Conservation (phyloP, 2,888 invertebrate genomes). For the Cyaniris semiargus region DNA sequence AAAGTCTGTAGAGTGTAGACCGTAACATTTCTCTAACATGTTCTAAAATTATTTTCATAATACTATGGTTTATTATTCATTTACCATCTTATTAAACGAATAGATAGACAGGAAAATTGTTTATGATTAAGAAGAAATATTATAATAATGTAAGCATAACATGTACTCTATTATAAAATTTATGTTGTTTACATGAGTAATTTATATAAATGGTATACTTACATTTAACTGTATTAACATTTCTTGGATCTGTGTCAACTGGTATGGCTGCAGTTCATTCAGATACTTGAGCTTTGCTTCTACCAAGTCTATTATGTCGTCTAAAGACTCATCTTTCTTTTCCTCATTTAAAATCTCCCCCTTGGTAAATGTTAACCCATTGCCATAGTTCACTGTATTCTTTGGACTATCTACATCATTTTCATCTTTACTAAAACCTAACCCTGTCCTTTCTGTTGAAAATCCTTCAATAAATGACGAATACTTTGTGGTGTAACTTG, state of each 20-base stretch:
- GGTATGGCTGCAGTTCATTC: slow-evolving; percentile 67
- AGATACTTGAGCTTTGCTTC: slow-evolving; percentile 78
- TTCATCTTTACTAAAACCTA: slow-evolving; percentile 68
- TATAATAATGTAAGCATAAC: too few species aligned
- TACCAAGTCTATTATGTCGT: slow-evolving; percentile 64
- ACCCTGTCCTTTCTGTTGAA: slow-evolving; percentile 69
- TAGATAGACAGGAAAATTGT: too few species aligned
- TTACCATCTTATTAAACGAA: too few species aligned
- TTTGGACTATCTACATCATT: slow-evolving; percentile 55
- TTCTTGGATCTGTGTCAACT: slow-evolving; percentile 76
- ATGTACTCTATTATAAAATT: too few species aligned
- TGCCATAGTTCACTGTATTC: slow-evolving; percentile 65
- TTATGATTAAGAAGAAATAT: too few species aligned
- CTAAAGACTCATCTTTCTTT: slow-evolving; percentile 61
- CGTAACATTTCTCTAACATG: too few species aligned
- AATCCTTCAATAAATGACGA: slow-evolving; percentile 70
- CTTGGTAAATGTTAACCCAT: slow-evolving; percentile 74
- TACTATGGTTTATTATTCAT: too few species aligned
- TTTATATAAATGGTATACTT: slow-evolving; percentile 36
- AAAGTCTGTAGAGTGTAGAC: too few species aligned
- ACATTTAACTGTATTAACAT: slow-evolving; percentile 82
- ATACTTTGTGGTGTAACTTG: slow-evolving; percentile 72
- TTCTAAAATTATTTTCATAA: too few species aligned
- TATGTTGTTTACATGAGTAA: too few species aligned
- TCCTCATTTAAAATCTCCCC: slow-evolving; percentile 74